phyloP scores from a whole-genome alignment of 2,797 vertebrate genomes.

The Synanceia verrucosa region DNA sequence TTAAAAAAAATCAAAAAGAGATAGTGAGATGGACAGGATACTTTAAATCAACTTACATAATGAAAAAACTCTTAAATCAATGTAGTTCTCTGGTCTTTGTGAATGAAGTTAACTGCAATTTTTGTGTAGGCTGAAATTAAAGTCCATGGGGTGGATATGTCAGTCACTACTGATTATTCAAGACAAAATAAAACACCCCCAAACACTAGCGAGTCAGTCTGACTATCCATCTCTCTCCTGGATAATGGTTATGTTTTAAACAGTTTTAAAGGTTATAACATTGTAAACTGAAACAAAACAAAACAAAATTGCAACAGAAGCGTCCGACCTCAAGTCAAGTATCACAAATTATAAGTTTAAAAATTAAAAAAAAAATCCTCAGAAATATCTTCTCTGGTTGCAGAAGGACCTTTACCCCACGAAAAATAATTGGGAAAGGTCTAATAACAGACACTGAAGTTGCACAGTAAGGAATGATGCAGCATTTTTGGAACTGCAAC shows the following conservation, averaged over 20 bases:
- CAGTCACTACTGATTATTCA: neutral
- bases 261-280: too few relatives aligned
- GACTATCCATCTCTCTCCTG: neutral
- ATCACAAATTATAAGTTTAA: too few relatives aligned
- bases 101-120: neutral
- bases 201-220: too few relatives aligned
- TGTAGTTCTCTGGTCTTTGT: neutral
- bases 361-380: too few relatives aligned
- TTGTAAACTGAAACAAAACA: too few relatives aligned
- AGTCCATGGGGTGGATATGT: neutral
- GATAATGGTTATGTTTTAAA: too few relatives aligned
- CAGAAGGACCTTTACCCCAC: neutral
- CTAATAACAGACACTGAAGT: neutral
- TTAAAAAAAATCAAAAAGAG: too few relatives aligned
- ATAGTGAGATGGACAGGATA: too few relatives aligned
- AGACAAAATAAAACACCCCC: neutral
- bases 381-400: too few relatives aligned
- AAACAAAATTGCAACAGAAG: too few relatives aligned
- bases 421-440: too few relatives aligned
- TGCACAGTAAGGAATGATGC: neutral
- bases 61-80: neutral
- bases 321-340: too few relatives aligned
- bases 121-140: neutral
- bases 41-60: neutral
- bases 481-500: neutral